Conservation (phyloP, 2,888 invertebrate species). For the Agonopterix alstromeriana region DNA sequence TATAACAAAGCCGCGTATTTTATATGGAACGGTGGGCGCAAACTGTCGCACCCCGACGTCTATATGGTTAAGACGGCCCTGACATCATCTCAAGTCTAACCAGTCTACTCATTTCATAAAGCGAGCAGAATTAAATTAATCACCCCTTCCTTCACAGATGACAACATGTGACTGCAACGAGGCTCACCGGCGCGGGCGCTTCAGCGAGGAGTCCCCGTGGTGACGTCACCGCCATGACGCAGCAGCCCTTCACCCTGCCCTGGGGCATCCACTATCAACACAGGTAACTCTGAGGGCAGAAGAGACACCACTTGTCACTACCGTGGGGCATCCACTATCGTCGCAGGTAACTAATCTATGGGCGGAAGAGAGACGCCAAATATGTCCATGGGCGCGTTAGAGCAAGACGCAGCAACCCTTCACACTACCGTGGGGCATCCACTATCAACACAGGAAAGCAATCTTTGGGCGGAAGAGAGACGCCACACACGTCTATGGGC, state of each 20-base stretch:
- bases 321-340: no score
- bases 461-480: background rate
- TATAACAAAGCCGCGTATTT: no score
- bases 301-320: background rate
- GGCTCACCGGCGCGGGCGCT: no score
- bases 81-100: no score
- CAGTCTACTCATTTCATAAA: no score
- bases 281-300: slow-evolving; percentile 26
- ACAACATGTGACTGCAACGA: no score
- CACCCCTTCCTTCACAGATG: no score
- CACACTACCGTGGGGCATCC: slow-evolving; percentile 49
- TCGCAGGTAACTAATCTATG: background rate
- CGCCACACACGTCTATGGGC: background rate
- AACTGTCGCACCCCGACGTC: no score
- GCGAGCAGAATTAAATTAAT: no score
- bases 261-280: slow-evolving; percentile 56
- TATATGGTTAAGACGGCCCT: no score
- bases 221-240: slow-evolving; percentile 29
- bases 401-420: slow-evolving; percentile 48
- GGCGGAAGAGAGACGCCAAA: background rate
- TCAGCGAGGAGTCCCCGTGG: background rate
- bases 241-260: slow-evolving; percentile 45
- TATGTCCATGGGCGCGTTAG: background rate
- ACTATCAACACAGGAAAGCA: slow-evolving; percentile 53
- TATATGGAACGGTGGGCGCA: no score